These are phyloP conservation scores for Eupsittula cactorum DNA, from an alignment of 2,113 vertebrate species.

Conservation along the genomic window DNA sequence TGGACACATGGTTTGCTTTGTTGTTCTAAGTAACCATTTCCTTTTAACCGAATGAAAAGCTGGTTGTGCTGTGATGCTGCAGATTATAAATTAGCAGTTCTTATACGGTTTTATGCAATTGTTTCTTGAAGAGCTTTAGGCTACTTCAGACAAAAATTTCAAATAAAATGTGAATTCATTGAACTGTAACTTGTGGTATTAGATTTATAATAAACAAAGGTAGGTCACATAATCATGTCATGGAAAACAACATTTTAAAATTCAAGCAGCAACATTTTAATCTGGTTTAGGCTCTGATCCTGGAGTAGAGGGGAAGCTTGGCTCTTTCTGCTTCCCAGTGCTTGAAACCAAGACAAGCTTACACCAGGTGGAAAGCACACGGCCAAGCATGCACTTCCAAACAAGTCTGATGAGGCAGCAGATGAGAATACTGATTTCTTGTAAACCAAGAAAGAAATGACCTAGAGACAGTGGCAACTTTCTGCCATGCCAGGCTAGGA, in stretches of 20 bases:
- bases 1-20: slow-evolving; percentile 27
- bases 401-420: background rate
- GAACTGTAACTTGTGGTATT: slow-evolving; percentile 82
- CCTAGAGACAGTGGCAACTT: background rate
- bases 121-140: slow-evolving; percentile 78
- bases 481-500: accelerated
- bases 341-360: background rate
- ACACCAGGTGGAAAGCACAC: background rate
- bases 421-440: background rate
- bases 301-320: background rate
- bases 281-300: background rate
- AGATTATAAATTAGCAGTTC: slow-evolving; percentile 64
- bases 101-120: slow-evolving; percentile 36
- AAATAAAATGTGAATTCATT: slow-evolving; percentile 81
- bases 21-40: slow-evolving; percentile 38
- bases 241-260: slow-evolving; percentile 35
- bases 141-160: slow-evolving; percentile 67
- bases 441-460: background rate
- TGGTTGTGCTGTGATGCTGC: background rate
- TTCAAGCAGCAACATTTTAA: background rate
- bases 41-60: slow-evolving; percentile 35
- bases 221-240: slow-evolving; percentile 74
- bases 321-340: background rate
- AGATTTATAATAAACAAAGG: slow-evolving; percentile 86
- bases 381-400: background rate